Base-by-base conservation (phyloP, 2,888 invertebrate species). In the Lingula anatina region DNA sequence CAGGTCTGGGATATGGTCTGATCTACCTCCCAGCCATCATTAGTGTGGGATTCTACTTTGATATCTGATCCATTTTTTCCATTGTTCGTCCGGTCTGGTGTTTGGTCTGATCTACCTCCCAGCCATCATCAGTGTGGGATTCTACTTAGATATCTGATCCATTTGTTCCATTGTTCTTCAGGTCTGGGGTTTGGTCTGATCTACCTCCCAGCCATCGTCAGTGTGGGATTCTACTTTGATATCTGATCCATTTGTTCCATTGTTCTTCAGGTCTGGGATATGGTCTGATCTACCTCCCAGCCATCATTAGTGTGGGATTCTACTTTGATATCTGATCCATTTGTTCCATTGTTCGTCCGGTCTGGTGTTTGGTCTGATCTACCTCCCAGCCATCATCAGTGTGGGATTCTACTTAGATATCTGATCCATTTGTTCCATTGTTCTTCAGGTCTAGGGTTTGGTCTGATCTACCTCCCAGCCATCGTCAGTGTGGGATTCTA, bases 401-500 rank as follows among this genome's bases (percentile, higher is more conserved):
- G 97, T 99, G 31, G 94, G 95, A 2, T 90, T 89, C 64, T 99
- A 97, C 82, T 99, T 99, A 73, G 95, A 99, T n/a, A n/a, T n/a
- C n/a, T n/a, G n/a, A n/a, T n/a, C n/a, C n/a, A n/a, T n/a, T n/a
- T n/a, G n/a, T n/a, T n/a, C n/a, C n/a, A n/a, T 46, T 28, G 46
- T 39, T 47, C 62, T 72, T 3, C 70, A 85, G 96, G 96, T 38
- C 79, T 94, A 43, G 97, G 99, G 18, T 91, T 97, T 66, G 97
- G 97, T 0, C 83, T 99, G 57, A 96, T 99, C 74, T 99, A 97
- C 76, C 82, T 97, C 51, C 97, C 99, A 0, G 96, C 97, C 48
- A 96, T 99, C 62, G 95, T 97, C 48, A 91, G 91, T 73, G 97
- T 99, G 31, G 94, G 95, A 2, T 90, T 89, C 64, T 99, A 97